Base-by-base conservation (phyloP, 1,140 invertebrate species). In the Gonatopus flavifemur region DNA sequence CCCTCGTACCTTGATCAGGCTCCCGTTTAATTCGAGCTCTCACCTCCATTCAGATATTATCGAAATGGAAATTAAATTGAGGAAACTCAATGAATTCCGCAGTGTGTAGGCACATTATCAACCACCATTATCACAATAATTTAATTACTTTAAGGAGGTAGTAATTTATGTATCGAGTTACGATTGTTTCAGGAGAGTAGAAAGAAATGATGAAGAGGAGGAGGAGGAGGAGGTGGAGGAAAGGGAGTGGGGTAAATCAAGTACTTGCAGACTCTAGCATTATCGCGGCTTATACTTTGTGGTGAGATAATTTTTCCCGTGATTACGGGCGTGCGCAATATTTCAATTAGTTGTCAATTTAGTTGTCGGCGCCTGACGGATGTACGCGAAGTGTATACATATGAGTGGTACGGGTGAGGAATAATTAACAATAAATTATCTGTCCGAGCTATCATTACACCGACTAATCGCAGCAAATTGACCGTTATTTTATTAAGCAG, bases 361-460 rank as follows among this genome's bases (percentile, higher is more conserved):
- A 70, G 64, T 69, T 72, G 70, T 71, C 69, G 64, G 36, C 67
- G 57, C 64, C 59, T 65, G 62, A 69, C 54, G 56, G 44, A 65
- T 60, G 54, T 55, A 44, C 37, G 2, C 30, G n/a, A n/a, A n/a
- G n/a, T 22, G 16, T 37, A 33, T 54, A 41, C 28, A 40, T 55
- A 45, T 48, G 38, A 21, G 45, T 16, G 12, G 25, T 52, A 39
- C 25, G 37, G 33, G n/a, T n/a, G n/a, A n/a, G 22, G 66, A 72
- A 72, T 72, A 73, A 74, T 73, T 74, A 74, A 72, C 63, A 67
- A 72, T 68, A 70, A 74, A 74, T 74, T 71, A 69, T 70, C 57
- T 36, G 40, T 36, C 37, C 24, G 59, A 69, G 59, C 55, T 74
- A 70, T 72, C 62, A 74, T 74, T 74, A 64, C 19, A 39, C 44